phyloP scores from a whole-genome alignment of 2,888 invertebrate genomes.

The Strigamia transsilvanica region DNA sequence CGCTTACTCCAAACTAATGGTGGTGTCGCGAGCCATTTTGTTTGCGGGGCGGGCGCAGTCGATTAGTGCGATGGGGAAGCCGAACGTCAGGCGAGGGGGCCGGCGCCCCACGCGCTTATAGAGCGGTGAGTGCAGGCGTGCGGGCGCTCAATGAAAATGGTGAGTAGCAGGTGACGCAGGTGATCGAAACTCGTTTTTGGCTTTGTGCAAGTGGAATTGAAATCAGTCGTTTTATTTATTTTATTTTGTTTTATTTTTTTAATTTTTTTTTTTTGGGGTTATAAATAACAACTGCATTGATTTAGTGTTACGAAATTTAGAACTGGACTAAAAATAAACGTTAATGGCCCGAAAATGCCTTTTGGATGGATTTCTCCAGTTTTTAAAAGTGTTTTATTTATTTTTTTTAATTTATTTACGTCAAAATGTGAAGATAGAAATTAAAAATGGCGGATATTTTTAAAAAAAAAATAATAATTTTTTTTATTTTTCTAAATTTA shows the following conservation, averaged over 20 bases:
- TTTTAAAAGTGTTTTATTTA: neutral
- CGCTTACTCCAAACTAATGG: neutral
- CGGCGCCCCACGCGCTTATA: neutral
- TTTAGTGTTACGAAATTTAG: too few species aligned
- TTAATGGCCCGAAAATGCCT: neutral
- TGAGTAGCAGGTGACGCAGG: neutral
- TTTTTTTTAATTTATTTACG: neutral
- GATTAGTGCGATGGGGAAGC: constrained; percentile 17
- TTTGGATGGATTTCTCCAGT: neutral
- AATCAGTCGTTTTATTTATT: too few species aligned
- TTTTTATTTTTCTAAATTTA: too few species aligned
- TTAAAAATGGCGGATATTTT: too few species aligned
- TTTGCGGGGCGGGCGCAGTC: neutral
- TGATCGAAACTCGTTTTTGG: neutral
- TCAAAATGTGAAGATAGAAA: too few species aligned
- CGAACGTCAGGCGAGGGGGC: neutral
- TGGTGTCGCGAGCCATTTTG: neutral
- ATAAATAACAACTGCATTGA: too few species aligned
- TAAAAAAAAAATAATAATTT: too few species aligned
- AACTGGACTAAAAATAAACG: neutral
- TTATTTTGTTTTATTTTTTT: too few species aligned
- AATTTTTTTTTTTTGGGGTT: too few species aligned
- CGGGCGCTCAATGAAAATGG: neutral
- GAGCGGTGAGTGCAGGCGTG: constrained; percentile 9
- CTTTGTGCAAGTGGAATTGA: neutral